Evolutionary conservation across 2,113 vertebrate genomes (phyloP).

Genomic region (Phylloscopus trochiloides): DNA sequence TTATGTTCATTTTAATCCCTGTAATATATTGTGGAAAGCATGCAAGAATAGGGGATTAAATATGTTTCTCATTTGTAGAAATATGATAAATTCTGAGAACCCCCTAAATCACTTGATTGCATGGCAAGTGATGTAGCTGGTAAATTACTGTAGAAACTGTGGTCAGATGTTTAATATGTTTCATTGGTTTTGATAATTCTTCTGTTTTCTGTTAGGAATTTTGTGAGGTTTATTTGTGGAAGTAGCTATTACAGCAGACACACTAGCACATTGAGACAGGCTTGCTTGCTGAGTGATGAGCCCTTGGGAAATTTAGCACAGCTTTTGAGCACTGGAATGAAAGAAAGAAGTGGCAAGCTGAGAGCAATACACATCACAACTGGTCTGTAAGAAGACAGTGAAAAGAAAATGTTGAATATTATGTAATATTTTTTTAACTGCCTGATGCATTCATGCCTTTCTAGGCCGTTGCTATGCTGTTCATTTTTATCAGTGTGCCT

Average conservation of each 20-base stretch:
- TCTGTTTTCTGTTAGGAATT: background rate
- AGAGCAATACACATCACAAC: background rate
- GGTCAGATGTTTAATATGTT: background rate
- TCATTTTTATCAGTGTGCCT: background rate
- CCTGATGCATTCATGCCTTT: background rate
- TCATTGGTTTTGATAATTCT: background rate
- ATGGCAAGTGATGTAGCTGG: background rate
- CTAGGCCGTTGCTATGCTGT: background rate
- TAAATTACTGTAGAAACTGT: background rate
- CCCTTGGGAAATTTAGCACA: background rate
- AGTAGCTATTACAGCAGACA: background rate
- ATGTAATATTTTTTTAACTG: background rate
- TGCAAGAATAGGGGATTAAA: background rate
- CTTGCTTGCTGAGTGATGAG: background rate
- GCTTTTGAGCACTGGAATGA: background rate
- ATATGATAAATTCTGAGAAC: background rate
- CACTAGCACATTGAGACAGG: background rate
- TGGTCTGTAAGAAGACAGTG: background rate
- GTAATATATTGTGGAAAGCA: background rate
- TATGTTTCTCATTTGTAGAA: background rate
- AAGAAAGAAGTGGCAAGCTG: background rate
- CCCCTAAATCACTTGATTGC: background rate
- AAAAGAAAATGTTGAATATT: background rate
- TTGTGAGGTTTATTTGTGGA: background rate
- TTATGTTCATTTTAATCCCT: background rate